These are phyloP conservation scores for Solen grandis DNA, from an alignment of 1,140 invertebrate species.

Conservation along the genomic window DNA sequence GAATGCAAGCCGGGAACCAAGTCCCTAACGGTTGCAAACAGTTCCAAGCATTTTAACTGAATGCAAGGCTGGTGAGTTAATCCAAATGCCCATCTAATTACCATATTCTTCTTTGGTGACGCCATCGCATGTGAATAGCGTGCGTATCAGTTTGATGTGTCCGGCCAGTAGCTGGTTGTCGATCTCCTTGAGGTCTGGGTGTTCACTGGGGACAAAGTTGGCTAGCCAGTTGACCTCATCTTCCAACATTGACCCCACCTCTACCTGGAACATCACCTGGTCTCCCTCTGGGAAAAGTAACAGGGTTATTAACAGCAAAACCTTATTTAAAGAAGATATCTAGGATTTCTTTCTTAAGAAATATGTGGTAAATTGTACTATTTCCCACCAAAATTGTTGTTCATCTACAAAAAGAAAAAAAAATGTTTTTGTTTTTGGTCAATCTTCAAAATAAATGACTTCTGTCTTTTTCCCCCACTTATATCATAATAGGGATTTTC, in stretches of 20 bases:
- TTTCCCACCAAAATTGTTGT: too few relatives aligned
- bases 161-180: slow-evolving; percentile 82
- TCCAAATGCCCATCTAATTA: too few relatives aligned
- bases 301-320: background rate
- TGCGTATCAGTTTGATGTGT: slow-evolving; percentile 81
- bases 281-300: slow-evolving; percentile 71
- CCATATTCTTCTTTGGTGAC: slow-evolving; percentile 79
- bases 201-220: slow-evolving; percentile 81
- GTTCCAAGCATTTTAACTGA: too few relatives aligned
- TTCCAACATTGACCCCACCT: slow-evolving; percentile 81
- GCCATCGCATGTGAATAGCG: slow-evolving; percentile 82
- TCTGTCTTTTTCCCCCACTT: too few relatives aligned
- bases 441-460: too few relatives aligned
- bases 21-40: too few relatives aligned
- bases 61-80: too few relatives aligned
- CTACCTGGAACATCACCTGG: slow-evolving; percentile 79
- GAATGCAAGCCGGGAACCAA: too few relatives aligned
- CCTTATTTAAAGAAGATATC: too few relatives aligned
- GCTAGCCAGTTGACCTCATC: slow-evolving; percentile 83
- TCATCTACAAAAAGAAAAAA: too few relatives aligned
- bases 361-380: background rate
- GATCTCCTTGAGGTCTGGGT: slow-evolving; percentile 70
- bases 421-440: too few relatives aligned
- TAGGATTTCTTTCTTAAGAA: background rate
- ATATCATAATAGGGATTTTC: too few relatives aligned